Base-by-base conservation (phyloP, 2,888 invertebrate species). In the Temnothorax unifasciatus region DNA sequence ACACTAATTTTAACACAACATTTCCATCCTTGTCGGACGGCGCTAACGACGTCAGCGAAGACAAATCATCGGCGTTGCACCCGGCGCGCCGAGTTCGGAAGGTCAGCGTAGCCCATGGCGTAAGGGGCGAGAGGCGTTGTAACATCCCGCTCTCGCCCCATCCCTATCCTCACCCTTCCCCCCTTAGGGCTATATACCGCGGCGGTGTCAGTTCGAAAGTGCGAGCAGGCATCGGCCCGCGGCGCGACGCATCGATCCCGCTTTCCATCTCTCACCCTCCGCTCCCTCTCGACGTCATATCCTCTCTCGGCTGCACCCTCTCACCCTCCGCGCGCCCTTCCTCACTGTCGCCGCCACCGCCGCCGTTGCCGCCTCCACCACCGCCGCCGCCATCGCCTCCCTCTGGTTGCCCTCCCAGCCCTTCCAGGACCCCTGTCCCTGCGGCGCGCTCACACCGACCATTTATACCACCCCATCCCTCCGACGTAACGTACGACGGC, bases 201-300 rank as follows among this genome's bases (percentile, higher is more conserved):
- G 84, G 87, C 89, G 91, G 88, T 92, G 92, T 92, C 92, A 92
- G 92, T 92, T 91, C 85, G 91, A 89, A 92, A 92, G 92, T 91
- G 92, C 90, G 92, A 92, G 93, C 91, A 92, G 90, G 90, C 92
- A 93, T 92, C 92, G 93, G 92, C 92, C 90, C 92, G 91, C 92
- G 93, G 92, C 93, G 93, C 93, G 93, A 93, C 93, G 93, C 93
- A 94, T 94, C 94, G 94, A 94, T 94, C 94, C 93, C 91, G 89
- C 90, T 86, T 90, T 90, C 92, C 92, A 89, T 89, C 91, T 87
- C 91, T 88, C 89, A 83, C 89, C 87, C 89, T 86, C 88, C 77
- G 41, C 15, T 54, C 74, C 69, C 71, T 77, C 71, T 75, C 71
- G 74, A 75, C 89, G 90, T 90, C 90, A 88, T 90, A 90, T 90